Base-by-base conservation (phyloP, 2,113 vertebrate genomes). In the Scomber japonicus region DNA sequence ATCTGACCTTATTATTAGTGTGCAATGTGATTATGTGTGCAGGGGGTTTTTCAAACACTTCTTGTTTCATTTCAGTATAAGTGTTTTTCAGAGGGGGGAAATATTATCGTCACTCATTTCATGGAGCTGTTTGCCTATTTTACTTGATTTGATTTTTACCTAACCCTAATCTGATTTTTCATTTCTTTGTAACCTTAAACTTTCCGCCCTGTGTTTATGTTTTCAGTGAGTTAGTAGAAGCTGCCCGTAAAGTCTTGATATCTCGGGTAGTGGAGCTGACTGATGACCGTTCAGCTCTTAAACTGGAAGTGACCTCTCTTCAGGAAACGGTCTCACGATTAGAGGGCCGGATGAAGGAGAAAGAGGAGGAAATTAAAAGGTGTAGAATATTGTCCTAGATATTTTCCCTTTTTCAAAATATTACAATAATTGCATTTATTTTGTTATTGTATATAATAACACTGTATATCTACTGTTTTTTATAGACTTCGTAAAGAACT, bases 301-400 rank as follows among this genome's bases (percentile, higher is more conserved):
- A 83, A 56, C 72, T 94, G 70, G 94, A 95, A 80, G 74, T 93
- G 64, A 67, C 82, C 14, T 91, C 94, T 46, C 91, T 90, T 59
- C 83, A 69, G 69, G 94, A 95, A 87, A 94, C 92, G 0, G 69
- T 84, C 49, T 84, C 51, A 1, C 89, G 93, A 70, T 57, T 94
- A 19, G 93, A 95, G 50, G 85, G 91, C 3, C 89, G 93, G 72
- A 53, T 86, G 46, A 95, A 91, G 82, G 95, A 95, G 84, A 92
- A 93, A 74, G 95, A 95, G 31, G 94, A 95, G 60, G 95, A 96
- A 72, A 82, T 60, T 1, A 96, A 92, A 71, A 93, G 95, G 95
- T 96, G 56, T 11, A n/a, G 16, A 31, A 5, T 1, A 48, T 31
- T 5, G 5, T 51, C 14, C 3, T 48, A 15, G 1, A 13, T 30